Percentiles rank a stretch among this genome's conserved stretches.
phyloP scores from a whole-genome alignment of 2,888 invertebrate genomes.

The Andrena marginata region DNA sequence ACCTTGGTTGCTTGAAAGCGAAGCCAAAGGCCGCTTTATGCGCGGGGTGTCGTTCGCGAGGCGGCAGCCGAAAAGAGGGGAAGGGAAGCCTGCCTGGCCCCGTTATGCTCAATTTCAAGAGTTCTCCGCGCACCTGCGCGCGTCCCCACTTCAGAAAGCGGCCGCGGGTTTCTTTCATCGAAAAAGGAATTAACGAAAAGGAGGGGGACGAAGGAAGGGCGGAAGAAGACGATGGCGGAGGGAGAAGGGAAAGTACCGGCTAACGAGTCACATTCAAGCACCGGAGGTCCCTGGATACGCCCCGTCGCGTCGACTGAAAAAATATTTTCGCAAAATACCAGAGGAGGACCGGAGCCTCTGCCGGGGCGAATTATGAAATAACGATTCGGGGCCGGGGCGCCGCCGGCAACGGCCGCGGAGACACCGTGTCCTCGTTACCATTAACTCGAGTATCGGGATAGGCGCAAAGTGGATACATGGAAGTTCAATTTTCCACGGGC shows the following conservation, averaged over 20 bases:
- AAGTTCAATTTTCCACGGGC: constrained; percentile 51
- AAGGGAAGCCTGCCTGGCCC: constrained; percentile 29
- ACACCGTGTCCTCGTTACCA: constrained; percentile 36
- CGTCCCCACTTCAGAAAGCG: constrained; percentile 44
- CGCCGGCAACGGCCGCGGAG: too few relatives aligned
- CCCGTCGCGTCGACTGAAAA: neutral
- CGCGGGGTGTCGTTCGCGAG: constrained; percentile 40
- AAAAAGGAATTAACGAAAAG: constrained; percentile 39
- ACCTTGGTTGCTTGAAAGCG: constrained; percentile 43
- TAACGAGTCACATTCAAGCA: constrained; percentile 28
- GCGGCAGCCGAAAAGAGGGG: constrained; percentile 17
- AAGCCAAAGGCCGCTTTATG: constrained; percentile 59
- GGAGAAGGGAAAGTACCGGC: neutral
- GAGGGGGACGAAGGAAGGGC: neutral
- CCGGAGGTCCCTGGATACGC: neutral
- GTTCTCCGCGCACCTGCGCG: constrained; percentile 51
- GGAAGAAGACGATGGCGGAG: neutral
- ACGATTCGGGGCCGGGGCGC: constrained; percentile 17
- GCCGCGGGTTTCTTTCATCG: constrained; percentile 47
- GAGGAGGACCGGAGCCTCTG: neutral
- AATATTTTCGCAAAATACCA: constrained; percentile 27
- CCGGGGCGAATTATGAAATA: constrained; percentile 43
- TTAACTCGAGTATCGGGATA: constrained; percentile 38
- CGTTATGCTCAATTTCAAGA: constrained; percentile 59
- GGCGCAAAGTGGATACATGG: constrained; percentile 47